phyloP scores from a whole-genome alignment of 53 echinoderm and acorn worm species.

The Hippasteria phrygiana region DNA sequence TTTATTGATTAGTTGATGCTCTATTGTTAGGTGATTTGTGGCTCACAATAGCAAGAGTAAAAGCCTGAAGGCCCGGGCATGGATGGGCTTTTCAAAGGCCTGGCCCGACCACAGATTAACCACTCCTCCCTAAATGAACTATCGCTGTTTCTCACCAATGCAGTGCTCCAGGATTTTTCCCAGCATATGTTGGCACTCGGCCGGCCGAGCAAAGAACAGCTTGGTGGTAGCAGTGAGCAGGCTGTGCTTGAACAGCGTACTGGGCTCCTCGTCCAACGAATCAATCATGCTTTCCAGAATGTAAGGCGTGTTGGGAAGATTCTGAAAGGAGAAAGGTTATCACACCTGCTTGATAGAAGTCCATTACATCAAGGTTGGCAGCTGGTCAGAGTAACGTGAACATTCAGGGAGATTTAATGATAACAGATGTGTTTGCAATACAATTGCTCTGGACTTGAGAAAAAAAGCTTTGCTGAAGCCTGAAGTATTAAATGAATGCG shows the following conservation, averaged over 20 bases:
- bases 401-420: not conserved
- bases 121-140: no score
- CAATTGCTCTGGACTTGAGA: not conserved
- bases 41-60: no score
- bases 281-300: slow-evolving; percentile 86
- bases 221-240: slow-evolving; percentile 84
- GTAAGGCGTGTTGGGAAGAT: slow-evolving; percentile 84
- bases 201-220: slow-evolving; percentile 89
- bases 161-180: slow-evolving; percentile 87
- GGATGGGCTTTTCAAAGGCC: no score
- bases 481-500: no score
- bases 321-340: no score
- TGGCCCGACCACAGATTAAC: no score
- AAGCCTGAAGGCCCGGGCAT: no score
- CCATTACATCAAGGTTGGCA: not conserved
- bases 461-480: not conserved
- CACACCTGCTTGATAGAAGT: no score
- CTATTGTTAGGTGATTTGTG: no score
- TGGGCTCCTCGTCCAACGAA: slow-evolving; percentile 77
- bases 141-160: slow-evolving; percentile 74
- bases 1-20: no score
- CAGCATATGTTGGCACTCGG: slow-evolving; percentile 95
- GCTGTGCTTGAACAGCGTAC: slow-evolving; percentile 63
- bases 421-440: not conserved
- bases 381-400: not conserved